Evolutionary conservation across 2,113 vertebrate genomes (phyloP), one percentile per base, ranked within the genome.

Genomic region (Hippopotamus amphibius): DNA sequence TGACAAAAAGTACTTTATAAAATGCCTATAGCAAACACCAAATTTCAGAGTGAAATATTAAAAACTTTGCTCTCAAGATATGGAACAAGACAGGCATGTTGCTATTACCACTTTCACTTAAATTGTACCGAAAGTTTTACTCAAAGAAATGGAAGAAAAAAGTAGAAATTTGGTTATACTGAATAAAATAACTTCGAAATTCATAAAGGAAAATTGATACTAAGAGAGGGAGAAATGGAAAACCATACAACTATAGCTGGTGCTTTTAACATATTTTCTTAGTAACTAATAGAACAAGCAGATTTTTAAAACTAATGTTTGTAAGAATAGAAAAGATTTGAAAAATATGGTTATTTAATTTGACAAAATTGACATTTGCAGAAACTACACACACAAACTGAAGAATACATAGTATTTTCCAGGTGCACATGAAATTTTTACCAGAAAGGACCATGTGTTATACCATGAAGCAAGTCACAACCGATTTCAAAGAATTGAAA

Each of bases 31-130:
- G 12, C n/a, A 95, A 93, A 93, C 14, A 85, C n/a, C 28, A 93
- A 46, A 71, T 90, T 85, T 90, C 80, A 79, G 66, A 24, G 53
- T 22, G 50, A 88, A 95, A 66, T 41, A 87, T 43, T 86, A 55
- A 68, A 93, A 61, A 61, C 28, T 14, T 81, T n/a, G 14, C 4
- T 2, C 12, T 90, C 72, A 72, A 90, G 37, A 26, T 72, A 69
- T 14, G 7, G 33, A 79, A 53, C 16, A 90, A 65, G 6, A 26
- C 3, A 80, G 66, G 22, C 15, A 59, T 55, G 24, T 4, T 66
- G 8, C 19, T 55, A 15, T 63, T 30, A 53, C 30, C 16, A 55
- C 8, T 82, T 90, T 33, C 4, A 24, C 4, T 69, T 61, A 86
- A 17, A 76, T 61, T 3, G 4, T n/a, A 46, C 28, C 66, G 41